Base-by-base conservation (phyloP, 2,113 vertebrate species). In the Brachyistius frenatus region DNA sequence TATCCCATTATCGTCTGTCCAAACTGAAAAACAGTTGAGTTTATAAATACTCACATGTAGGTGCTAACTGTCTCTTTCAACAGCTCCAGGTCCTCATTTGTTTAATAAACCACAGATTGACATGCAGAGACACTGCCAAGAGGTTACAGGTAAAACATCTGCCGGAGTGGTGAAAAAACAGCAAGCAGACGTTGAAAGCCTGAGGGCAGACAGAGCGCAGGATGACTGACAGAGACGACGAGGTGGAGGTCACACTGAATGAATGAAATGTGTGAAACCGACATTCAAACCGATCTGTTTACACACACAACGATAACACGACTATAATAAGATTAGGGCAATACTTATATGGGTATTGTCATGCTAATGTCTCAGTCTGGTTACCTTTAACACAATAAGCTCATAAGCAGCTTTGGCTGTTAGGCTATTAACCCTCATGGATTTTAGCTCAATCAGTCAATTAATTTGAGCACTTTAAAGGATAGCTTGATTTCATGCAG, bases 401-500 rank as follows among this genome's bases (percentile, higher is more conserved):
- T 66, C 73, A 69, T 86, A 89, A 91, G 88, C 87, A 83, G 79
- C 73, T 89, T 83, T 84, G 64, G n/a, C 14, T 66, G 49, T 66
- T 79, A 70, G 73, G 35, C 6, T 32, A 36, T 58, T 31, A 76
- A 78, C 66, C 66, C 41, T 32, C 16, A 6, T 23, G 37, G 35
- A 67, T 76, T 66, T 60, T 2, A 62, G 10, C 54, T 35, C 66
- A 76, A 41, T 64, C 76, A 65, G 23, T 78, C n/a, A 35, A 37
- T 86, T 81, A 46, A 64, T 63, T 55, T 23, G 35, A 76, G 15
- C 39, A 54, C n/a, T 58, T 37, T 35, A 57, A 75, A 4, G 10
- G 61, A 63, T 3, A 35, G 37, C 32, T 11, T 60, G 11, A 5
- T 73, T 73, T 49, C 0, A 50, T 11, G 35, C 16, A 5, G 11